Conservation (phyloP, 2,113 vertebrate species). For the Menura novaehollandiae region DNA sequence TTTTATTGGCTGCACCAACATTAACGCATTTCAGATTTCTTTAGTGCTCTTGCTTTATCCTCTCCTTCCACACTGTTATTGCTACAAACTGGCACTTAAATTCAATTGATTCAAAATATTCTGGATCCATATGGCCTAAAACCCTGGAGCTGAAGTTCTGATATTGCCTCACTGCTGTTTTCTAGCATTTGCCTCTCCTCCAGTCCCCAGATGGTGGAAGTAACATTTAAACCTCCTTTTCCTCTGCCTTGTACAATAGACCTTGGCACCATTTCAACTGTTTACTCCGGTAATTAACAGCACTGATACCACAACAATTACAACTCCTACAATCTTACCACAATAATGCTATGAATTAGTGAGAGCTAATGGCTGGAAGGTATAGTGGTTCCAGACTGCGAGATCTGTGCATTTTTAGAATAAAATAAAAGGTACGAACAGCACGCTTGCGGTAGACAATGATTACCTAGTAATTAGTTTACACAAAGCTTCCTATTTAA, state of each 20-base stretch:
- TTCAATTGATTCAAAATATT: conserved; percentile 83
- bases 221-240: conserved; percentile 94
- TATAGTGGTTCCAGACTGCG: conserved; percentile 84
- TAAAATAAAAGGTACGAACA: conserved; percentile 93
- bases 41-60: conserved; percentile 72
- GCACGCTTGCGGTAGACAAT: conserved; percentile 90
- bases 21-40: conserved; percentile 63
- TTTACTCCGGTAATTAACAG: conserved; percentile 99
- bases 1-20: conserved; percentile 59
- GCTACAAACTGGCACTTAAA: conserved; percentile 80
- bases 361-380: conserved; percentile 94
- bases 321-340: conserved; percentile 84
- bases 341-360: conserved; percentile 92
- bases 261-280: conserved; percentile 98
- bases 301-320: conserved; percentile 96
- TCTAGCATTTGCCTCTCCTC: conserved; percentile 86
- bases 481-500: conserved; percentile 98
- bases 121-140: conserved; percentile 93
- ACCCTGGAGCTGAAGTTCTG: conserved; percentile 88
- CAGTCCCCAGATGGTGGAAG: conserved; percentile 98
- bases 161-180: conserved; percentile 85
- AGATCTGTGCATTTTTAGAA: conserved; percentile 85
- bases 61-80: conserved; percentile 70
- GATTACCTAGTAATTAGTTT: conserved; percentile 99
- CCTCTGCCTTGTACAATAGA: conserved; percentile 93